These are phyloP conservation scores for Tridacna gigas DNA, from an alignment of 2,888 invertebrate genomes.

Conservation along the genomic window DNA sequence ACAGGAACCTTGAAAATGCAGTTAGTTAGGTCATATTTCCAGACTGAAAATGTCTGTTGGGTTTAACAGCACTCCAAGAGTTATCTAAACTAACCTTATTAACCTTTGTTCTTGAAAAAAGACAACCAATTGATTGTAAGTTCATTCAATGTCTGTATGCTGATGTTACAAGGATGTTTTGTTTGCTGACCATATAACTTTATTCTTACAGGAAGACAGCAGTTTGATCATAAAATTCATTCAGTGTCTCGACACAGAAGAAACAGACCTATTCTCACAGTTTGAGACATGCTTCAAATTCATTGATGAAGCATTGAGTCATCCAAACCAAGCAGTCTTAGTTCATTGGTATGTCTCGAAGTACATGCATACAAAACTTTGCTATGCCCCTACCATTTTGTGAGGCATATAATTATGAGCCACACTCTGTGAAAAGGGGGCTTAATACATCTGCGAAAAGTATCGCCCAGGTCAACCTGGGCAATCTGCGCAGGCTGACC, in stretches of 20 bases:
- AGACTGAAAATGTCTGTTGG: too few relatives aligned
- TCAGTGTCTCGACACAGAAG: constrained; percentile 74
- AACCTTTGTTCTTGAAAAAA: neutral
- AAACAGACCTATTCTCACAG: constrained; percentile 93
- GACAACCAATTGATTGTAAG: neutral
- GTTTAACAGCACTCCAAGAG: too few relatives aligned
- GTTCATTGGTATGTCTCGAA: constrained; percentile 91
- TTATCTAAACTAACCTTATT: too few relatives aligned
- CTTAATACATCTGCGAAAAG: too few relatives aligned
- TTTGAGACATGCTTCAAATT: constrained; percentile 92
- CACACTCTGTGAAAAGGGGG: too few relatives aligned
- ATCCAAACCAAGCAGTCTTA: constrained; percentile 89
- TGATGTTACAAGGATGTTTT: neutral
- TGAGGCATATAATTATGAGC: too few relatives aligned
- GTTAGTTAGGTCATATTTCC: too few relatives aligned
- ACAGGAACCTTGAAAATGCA: too few relatives aligned
- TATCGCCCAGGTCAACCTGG: too few relatives aligned
- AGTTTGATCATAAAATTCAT: constrained; percentile 64
- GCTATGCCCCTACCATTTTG: too few relatives aligned
- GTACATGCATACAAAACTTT: too few relatives aligned
- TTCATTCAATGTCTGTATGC: neutral
- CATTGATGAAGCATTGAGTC: constrained; percentile 88
- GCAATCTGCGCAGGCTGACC: too few relatives aligned
- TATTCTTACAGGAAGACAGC: constrained; percentile 37
- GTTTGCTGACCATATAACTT: neutral